A percentile compares a stretch with the other conserved stretches of the same genome.
phyloP scores from a whole-genome alignment of 2,797 vertebrate species.

The Falco concolor region DNA sequence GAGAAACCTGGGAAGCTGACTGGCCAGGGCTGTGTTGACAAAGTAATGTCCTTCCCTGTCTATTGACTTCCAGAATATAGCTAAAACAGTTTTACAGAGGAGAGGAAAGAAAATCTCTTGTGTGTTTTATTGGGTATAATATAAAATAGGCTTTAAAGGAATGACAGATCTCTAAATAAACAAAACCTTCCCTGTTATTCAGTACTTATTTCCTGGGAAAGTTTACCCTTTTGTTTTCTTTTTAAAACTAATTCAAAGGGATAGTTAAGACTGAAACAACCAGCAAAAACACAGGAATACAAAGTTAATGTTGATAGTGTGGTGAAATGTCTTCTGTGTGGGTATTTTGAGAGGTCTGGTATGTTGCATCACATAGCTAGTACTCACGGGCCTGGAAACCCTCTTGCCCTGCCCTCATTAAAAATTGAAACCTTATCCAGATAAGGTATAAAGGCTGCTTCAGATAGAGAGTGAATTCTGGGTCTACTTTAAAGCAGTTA shows the following conservation, averaged over 20 bases:
- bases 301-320: neutral
- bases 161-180: neutral
- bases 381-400: constrained; percentile 49
- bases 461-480: neutral
- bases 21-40: neutral
- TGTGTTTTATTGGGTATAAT: neutral
- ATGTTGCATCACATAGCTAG: constrained; percentile 13
- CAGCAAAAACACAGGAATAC: neutral
- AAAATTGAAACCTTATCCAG: constrained; percentile 43
- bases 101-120: neutral
- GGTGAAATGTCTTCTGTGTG: neutral
- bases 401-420: constrained; percentile 45
- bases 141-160: neutral
- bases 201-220: neutral
- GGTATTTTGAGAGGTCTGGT: constrained; percentile 33
- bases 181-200: neutral
- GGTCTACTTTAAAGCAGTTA: neutral
- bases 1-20: neutral
- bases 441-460: constrained; percentile 15
- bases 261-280: neutral
- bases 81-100: neutral
- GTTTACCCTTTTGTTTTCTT: neutral
- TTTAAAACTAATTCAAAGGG: neutral
- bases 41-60: neutral
- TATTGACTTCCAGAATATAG: neutral